Base-by-base conservation (phyloP, 2,888 invertebrate species). In the Epistrophe eligans region DNA sequence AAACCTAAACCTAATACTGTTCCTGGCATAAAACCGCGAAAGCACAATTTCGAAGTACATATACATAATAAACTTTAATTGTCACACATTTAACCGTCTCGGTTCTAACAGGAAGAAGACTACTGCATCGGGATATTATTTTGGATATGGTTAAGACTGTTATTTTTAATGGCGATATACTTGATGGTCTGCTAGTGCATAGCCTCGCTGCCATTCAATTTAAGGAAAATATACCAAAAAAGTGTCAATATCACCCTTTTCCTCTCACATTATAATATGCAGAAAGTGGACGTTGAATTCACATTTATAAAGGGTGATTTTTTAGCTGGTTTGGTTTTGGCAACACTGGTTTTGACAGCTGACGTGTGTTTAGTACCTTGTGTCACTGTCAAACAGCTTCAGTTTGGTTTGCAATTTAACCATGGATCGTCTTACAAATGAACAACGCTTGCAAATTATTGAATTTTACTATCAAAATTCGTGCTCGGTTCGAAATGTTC, bases 11-110 rank as follows among this genome's bases (percentile, higher is more conserved):
- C n/a, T n/a, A n/a, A n/a, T n/a, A n/a, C n/a, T 40, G 38, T 13
- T 50, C 40, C 19, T 71, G 62, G 40, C 40, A 43, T 15, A 50
- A 48, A 38, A 28, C 10, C 40, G 43, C 38, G 48, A 66, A 62
- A 60, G 72, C 67, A 73, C 77, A 62, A 77, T 85, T 82, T 79
- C 79, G 82, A 79, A 87, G 82, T n/a, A n/a, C n/a, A n/a, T n/a
- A n/a, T n/a, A n/a, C n/a, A n/a, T 83, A 79, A 79, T 88, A 77
- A 88, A 88, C 72, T 76, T 88, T 88, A 79, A 83, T 83, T 72
- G 76, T 72, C 71, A 50, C 79, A 83, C 79, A 87, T 87, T 87
- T 83, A 88, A 83, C 79, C 79, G 83, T 55, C 45, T 60, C 70
- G 38, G 13, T 55, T 52, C 24, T 17, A 43, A 48, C 15, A 66